A percentile compares a stretch with the other conserved stretches of the same genome.
Conservation (phyloP, 2,888 invertebrate species). For the Cyclophora punctaria region DNA sequence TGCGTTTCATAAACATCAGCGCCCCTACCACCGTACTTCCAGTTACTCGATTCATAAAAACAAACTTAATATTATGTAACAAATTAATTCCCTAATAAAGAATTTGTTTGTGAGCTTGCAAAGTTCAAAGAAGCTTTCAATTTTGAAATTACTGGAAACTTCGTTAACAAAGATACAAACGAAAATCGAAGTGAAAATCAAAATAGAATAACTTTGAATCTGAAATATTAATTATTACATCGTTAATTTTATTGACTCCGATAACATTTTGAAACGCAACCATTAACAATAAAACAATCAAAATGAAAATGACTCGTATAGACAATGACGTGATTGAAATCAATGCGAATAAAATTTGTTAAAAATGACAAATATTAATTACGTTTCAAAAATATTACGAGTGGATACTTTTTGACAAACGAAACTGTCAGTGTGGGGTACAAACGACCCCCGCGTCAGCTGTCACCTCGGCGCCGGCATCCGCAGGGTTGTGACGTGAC, state of each 20-base stretch:
- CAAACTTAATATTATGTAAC: conserved; percentile 1
- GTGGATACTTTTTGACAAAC: conserved; percentile 22
- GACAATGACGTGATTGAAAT: conserved; percentile 6
- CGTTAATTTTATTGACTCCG: no score
- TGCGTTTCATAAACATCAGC: conserved; percentile 21
- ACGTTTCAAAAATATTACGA: conserved; percentile 1
- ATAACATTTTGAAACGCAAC: no score
- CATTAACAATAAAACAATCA: no score
- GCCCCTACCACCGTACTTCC: no score
- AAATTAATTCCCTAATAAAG: conserved; percentile 2
- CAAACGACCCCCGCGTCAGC: conserved; percentile 23
- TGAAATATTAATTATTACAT: no score
- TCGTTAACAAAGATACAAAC: no score
- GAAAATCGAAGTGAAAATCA: no score
- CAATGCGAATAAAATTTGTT: conserved; percentile 1
- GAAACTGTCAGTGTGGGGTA: conserved; percentile 30
- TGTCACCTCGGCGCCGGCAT: conserved; percentile 28
- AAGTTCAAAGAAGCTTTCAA: conserved; percentile 6
- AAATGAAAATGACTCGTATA: no score
- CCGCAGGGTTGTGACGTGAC: conserved; percentile 34
- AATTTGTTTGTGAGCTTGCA: conserved; percentile 3
- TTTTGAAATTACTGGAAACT: no score
- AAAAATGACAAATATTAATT: conserved; percentile 1
- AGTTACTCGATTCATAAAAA: not conserved
- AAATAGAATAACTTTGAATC: no score